phyloP scores from a whole-genome alignment of 2,113 vertebrate genomes.

The Oophaga pumilio region DNA sequence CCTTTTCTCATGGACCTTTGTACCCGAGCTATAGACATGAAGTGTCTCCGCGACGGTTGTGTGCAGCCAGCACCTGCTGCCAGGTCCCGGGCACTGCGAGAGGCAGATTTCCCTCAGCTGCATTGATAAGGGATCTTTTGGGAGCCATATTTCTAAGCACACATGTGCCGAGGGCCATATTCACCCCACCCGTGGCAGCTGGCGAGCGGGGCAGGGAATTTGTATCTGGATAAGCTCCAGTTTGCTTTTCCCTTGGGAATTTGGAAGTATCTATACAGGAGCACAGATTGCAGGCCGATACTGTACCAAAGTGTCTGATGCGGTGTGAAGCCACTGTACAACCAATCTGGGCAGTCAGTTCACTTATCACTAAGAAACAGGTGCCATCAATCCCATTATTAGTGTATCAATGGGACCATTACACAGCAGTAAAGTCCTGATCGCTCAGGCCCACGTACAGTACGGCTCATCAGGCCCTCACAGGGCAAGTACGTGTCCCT shows the following conservation, averaged over 20 bases:
- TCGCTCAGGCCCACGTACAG: background rate
- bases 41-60: constrained; percentile 17
- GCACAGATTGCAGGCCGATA: constrained; percentile 22
- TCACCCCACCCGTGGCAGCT: background rate
- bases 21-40: background rate
- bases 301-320: background rate
- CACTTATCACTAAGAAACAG: constrained; percentile 21
- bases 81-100: background rate
- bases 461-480: background rate
- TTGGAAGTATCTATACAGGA: background rate
- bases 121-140: constrained; percentile 54
- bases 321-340: background rate
- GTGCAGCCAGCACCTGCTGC: constrained; percentile 47
- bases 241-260: constrained; percentile 55
- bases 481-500: background rate
- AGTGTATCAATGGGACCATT: background rate
- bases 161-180: background rate
- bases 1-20: constrained; percentile 54
- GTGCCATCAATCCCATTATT: background rate
- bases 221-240: constrained; percentile 32
- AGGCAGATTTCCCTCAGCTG: constrained; percentile 1
- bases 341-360: background rate
- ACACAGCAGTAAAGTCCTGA: background rate
- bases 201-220: constrained; percentile 28
- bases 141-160: constrained; percentile 20